Evolutionary conservation across 1,140 invertebrate genomes (phyloP), one percentile per base, ranked within the genome.

Genomic region (Hylyphantes graminicola): DNA sequence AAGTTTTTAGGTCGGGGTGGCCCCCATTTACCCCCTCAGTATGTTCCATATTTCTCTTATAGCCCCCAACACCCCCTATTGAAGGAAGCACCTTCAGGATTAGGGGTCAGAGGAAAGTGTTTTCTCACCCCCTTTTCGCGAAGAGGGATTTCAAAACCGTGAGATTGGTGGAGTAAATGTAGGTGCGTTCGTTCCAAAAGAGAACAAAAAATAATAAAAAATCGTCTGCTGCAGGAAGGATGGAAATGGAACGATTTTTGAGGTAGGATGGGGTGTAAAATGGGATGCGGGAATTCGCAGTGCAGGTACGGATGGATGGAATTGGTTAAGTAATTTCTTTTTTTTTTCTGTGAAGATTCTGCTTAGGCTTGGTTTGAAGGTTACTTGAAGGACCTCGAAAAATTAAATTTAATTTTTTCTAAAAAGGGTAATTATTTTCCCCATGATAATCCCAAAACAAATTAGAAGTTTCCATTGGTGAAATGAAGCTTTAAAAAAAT

Each of bases 81-180:
- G 55, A 50, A 64, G 15, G 12, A 54, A 21, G 57, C 54, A 15
- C 48, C 15, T 64, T 9, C 19, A 64, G 75, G 19, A 19, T 76
- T 76, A 78, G 76, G 76, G 63, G 76, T 78, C 74, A 76, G 61
- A 78, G 63, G 76, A 78, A 78, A 78, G 76, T 78, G 76, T 78
- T 78, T 77, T 70, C 53, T 76, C 72, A 35, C 53, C 55, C 19
- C 68, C 74, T 48, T 76, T 63, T 12, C 4, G 50, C 12, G 55
- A 35, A 35, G 35, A 35, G n/a, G 35, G 63, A 67, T 78, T 78
- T 78, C 53, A 57, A 67, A 68, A 80, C 77, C 77, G 77, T 80
- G 77, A 80, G 77, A 78, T 21, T 48, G 70, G 64, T 10, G 54
- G 70, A 80, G 65, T 80, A 80, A 67, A 67, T 80, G 70, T 54